A percentile compares a stretch with the other conserved stretches of the same genome.
Conservation (phyloP, 2,113 vertebrate species). For the Pluvialis apricaria region DNA sequence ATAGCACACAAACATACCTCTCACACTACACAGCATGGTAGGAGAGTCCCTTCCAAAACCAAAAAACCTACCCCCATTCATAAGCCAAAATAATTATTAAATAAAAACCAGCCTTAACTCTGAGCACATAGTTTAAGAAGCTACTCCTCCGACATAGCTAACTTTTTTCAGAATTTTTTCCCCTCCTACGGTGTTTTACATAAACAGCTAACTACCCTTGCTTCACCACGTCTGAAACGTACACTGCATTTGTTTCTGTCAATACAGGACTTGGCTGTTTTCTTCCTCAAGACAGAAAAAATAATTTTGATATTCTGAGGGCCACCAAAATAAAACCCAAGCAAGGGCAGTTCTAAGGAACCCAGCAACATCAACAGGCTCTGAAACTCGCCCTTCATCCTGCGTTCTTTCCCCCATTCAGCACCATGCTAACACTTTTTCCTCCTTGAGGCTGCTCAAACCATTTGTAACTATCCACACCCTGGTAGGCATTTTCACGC, state of each 20-base stretch:
- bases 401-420: not conserved
- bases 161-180: not conserved
- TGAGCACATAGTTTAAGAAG: not conserved
- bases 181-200: not conserved
- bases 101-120: not conserved
- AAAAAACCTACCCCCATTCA: not conserved
- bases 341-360: not conserved
- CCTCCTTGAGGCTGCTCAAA: not conserved
- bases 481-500: not conserved
- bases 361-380: not conserved
- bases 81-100: not conserved
- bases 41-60: not conserved
- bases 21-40: not conserved
- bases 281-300: not conserved
- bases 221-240: not conserved
- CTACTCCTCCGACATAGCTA: not conserved
- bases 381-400: not conserved
- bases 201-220: not conserved
- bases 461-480: not conserved
- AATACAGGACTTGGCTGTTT: not conserved
- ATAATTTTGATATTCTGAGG: not conserved
- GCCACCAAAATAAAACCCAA: not conserved
- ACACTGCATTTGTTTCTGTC: not conserved
- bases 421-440: not conserved
- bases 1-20: not conserved